Percentiles rank a stretch among this genome's conserved stretches.
Evolutionary conservation across 2,797 vertebrate genomes (phyloP).

Genomic region (Philypnodon macrostomus): DNA sequence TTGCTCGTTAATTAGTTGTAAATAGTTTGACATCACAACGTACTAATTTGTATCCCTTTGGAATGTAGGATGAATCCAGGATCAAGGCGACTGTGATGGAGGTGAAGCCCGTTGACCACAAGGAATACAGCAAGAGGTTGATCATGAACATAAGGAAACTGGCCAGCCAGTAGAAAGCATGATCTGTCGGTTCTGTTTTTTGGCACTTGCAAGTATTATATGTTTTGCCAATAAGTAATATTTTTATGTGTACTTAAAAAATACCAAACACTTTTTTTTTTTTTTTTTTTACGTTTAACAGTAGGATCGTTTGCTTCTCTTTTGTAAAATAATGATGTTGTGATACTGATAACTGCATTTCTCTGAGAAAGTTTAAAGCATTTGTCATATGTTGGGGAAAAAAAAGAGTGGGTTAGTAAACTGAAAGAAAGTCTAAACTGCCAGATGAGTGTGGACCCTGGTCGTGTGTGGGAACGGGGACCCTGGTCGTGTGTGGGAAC

Average conservation of each 20-base stretch:
- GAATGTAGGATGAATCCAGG: conserved; percentile 88
- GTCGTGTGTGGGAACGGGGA: conserved; percentile 25
- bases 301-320: conserved; percentile 10
- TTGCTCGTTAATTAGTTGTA: no score
- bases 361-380: conserved; percentile 9
- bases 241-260: not conserved
- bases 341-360: conserved; percentile 14
- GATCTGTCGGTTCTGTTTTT: not conserved
- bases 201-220: conserved; percentile 10
- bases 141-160: conserved; percentile 86
- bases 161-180: conserved; percentile 56
- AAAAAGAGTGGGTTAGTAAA: conserved; percentile 42
- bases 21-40: no score
- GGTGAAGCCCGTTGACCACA: conserved; percentile 88
- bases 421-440: conserved; percentile 31
- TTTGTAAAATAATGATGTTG: conserved; percentile 16
- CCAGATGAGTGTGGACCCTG: conserved; percentile 22
- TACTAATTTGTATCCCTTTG: no score
- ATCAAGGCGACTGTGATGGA: conserved; percentile 92
- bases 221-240: conserved; percentile 24
- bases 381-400: conserved; percentile 15
- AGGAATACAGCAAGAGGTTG: conserved; percentile 89
- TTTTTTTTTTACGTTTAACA: not conserved
- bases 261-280: no score
- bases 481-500: no score